Conservation (phyloP, 2,113 vertebrate genomes). For the Aptenodytes forsteri region DNA sequence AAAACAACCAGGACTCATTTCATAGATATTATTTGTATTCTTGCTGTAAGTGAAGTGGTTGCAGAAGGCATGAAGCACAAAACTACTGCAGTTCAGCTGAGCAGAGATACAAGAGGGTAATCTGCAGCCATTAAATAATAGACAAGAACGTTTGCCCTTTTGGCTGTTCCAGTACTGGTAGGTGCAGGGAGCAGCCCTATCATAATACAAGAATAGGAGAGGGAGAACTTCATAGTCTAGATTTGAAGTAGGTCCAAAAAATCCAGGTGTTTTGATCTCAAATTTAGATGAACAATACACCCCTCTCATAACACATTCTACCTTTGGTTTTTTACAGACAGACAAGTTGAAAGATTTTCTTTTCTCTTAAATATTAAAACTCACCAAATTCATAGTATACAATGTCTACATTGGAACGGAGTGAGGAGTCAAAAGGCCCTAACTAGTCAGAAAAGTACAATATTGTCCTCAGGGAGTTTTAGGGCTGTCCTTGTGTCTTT, state of each 20-base stretch:
- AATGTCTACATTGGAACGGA: neutral
- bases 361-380: neutral
- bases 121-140: constrained; percentile 35
- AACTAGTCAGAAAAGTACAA: neutral
- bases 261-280: neutral
- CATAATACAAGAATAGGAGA: neutral
- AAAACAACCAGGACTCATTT: constrained; percentile 23
- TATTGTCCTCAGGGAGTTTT: neutral
- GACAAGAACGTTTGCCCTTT: neutral
- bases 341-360: neutral
- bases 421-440: neutral
- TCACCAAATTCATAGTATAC: neutral
- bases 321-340: neutral
- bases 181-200: neutral
- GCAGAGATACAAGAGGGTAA: neutral
- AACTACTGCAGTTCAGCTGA: neutral
- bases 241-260: neutral
- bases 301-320: neutral
- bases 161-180: neutral
- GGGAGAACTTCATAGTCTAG: neutral
- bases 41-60: neutral
- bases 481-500: neutral
- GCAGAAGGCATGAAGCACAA: constrained; percentile 2
- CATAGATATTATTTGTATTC: constrained; percentile 39
- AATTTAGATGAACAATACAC: neutral